Conservation (phyloP, 2,888 invertebrate genomes). For the Camponotus fellah region DNA sequence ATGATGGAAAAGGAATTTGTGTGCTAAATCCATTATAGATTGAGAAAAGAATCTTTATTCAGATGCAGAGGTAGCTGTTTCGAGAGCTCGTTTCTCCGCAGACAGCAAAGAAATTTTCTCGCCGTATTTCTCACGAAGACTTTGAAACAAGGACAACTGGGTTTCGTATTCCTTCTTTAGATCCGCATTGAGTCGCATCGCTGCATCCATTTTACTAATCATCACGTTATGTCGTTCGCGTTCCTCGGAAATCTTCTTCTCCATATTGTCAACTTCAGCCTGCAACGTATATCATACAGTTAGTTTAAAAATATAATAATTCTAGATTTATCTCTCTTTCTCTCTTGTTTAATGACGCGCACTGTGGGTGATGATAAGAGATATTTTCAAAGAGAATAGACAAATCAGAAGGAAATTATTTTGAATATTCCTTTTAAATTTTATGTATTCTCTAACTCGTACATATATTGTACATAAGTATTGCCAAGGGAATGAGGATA, state of each 20-base stretch:
- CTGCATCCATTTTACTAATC: conserved; percentile 90
- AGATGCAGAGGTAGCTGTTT: conserved; percentile 61
- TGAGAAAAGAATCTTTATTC: conserved; percentile 3
- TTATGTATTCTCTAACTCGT: neutral
- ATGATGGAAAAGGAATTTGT: conserved; percentile 5
- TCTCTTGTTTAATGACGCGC: neutral
- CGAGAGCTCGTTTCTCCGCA: conserved; percentile 86
- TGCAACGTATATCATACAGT: conserved; percentile 74
- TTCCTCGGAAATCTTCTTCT: conserved; percentile 90
- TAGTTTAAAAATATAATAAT: neutral
- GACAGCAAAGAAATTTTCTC: conserved; percentile 88
- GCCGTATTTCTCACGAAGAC: conserved; percentile 90
- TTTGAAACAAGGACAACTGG: conserved; percentile 91
- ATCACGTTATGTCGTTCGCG: conserved; percentile 90
- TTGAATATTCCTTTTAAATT: neutral
- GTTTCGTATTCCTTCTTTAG: conserved; percentile 93
- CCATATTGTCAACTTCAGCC: conserved; percentile 90
- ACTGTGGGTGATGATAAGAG: neutral
- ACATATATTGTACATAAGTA: neutral
- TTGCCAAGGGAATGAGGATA: neutral
- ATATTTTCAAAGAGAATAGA: neutral
- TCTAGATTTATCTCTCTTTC: neutral
- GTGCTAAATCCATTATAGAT: neutral
- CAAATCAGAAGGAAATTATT: neutral
- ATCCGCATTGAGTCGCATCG: conserved; percentile 91